Conservation (phyloP, 1,140 invertebrate species). For the Zaprionus nigranus region DNA sequence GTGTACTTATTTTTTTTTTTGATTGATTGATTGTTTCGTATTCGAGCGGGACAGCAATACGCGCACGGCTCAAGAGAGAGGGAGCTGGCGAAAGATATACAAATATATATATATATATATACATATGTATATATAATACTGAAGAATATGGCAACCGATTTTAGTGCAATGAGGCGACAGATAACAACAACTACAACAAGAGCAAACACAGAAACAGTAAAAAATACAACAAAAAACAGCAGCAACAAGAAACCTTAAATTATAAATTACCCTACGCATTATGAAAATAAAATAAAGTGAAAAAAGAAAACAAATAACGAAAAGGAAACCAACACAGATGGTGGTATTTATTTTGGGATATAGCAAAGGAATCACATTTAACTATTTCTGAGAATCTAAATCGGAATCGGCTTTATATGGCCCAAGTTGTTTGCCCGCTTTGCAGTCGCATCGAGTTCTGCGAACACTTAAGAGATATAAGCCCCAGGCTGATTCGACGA, state of each 20-base stretch:
- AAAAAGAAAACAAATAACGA: slow-evolving; percentile 23
- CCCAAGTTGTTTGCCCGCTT: background rate
- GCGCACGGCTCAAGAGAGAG: slow-evolving; percentile 27
- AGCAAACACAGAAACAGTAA: background rate
- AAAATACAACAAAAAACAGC: background rate
- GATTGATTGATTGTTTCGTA: slow-evolving; percentile 41
- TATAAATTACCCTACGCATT: slow-evolving; percentile 42
- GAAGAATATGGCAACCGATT: slow-evolving; percentile 41
- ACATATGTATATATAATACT: background rate
- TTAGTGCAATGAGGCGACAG: slow-evolving; percentile 69
- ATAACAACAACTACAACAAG: slow-evolving; percentile 31
- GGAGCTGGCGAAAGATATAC: background rate
- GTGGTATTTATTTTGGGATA: background rate
- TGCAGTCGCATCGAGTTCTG: background rate
- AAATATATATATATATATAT: background rate
- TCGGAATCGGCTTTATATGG: background rate
- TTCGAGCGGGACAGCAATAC: slow-evolving; percentile 50
- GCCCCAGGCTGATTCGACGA: background rate
- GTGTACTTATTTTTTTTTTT: slow-evolving; percentile 50
- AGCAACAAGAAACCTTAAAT: slow-evolving; percentile 6
- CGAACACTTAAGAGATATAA: slow-evolving; percentile 1
- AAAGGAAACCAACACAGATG: slow-evolving; percentile 12
- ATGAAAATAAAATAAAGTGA: slow-evolving; percentile 46
- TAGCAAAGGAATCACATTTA: background rate
- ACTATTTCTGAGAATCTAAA: background rate